Evolutionary conservation across 1,140 invertebrate species (phyloP).

Genomic region (Drosophila rhopaloa): DNA sequence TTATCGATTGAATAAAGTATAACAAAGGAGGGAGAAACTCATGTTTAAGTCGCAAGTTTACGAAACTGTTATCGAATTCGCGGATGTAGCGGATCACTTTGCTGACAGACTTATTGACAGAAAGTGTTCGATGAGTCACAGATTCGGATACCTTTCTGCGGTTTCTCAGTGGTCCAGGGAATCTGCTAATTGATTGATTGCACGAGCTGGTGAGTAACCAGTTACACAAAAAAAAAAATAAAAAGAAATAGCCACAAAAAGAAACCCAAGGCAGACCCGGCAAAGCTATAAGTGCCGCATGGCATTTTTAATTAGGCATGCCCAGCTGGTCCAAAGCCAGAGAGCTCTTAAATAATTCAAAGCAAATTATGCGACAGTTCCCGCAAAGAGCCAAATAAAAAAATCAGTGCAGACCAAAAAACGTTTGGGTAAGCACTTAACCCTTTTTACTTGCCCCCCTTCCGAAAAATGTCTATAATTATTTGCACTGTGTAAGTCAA

Average conservation of each 20-base stretch:
- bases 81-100: slow-evolving; percentile 49
- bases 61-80: slow-evolving; percentile 55
- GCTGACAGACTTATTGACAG: slow-evolving; percentile 76
- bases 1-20: slow-evolving; percentile 75
- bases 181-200: slow-evolving; percentile 80
- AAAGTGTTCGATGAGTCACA: slow-evolving; percentile 57
- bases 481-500: slow-evolving; percentile 80
- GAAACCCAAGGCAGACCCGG: slow-evolving; percentile 8
- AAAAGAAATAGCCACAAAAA: background rate
- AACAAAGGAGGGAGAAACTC: slow-evolving; percentile 29
- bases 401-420: slow-evolving; percentile 58
- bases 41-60: background rate
- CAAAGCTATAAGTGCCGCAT: slow-evolving; percentile 52
- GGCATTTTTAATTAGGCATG: slow-evolving; percentile 74
- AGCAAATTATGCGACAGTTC: slow-evolving; percentile 80
- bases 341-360: slow-evolving; percentile 77
- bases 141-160: slow-evolving; percentile 42
- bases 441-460: slow-evolving; percentile 58
- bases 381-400: slow-evolving; percentile 54
- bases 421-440: slow-evolving; percentile 75
- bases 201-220: slow-evolving; percentile 66
- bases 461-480: slow-evolving; percentile 75
- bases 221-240: slow-evolving; percentile 8
- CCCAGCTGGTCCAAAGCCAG: slow-evolving; percentile 41
- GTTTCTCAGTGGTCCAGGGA: slow-evolving; percentile 31